Percentiles rank a stretch among this genome's conserved stretches.
Conservation (phyloP, 2,888 invertebrate genomes). For the Lottia gigantea region DNA sequence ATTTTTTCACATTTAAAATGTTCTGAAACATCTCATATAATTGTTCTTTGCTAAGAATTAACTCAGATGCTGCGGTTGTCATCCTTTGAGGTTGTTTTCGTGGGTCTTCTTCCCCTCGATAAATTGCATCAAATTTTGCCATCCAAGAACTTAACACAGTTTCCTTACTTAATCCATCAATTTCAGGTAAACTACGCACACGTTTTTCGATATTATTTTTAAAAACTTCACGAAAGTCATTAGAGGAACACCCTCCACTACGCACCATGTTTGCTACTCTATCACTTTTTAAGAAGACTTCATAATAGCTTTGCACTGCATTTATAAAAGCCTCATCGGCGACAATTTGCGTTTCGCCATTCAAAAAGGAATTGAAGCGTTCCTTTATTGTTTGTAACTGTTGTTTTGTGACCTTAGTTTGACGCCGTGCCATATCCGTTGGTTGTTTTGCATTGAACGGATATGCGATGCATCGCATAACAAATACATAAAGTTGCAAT, state of each 20-base stretch:
- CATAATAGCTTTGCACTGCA: constrained; percentile 87
- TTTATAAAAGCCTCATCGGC: constrained; percentile 88
- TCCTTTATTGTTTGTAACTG: constrained; percentile 94
- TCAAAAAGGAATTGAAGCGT: constrained; percentile 93
- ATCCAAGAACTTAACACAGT: constrained; percentile 99
- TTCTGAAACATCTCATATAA: constrained; percentile 99
- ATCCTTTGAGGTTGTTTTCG: constrained; percentile 74
- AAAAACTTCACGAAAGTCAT: constrained; percentile 98
- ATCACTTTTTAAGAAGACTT: constrained; percentile 95
- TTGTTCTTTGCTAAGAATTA: constrained; percentile 97
- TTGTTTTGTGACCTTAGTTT: constrained; percentile 95
- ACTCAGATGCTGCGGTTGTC: constrained; percentile 74
- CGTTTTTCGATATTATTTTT: constrained; percentile 98
- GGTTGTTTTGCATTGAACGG: constrained; percentile 99
- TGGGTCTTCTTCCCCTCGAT: constrained; percentile 74
- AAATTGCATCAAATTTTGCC: constrained; percentile 97
- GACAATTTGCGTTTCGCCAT: constrained; percentile 85
- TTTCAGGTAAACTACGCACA: constrained; percentile 96
- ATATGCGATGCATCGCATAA: constrained; percentile 96
- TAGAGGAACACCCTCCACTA: constrained; percentile 96
- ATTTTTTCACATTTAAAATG: constrained; percentile 97
- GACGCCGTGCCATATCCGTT: constrained; percentile 95
- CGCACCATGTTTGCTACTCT: constrained; percentile 95
- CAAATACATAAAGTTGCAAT: constrained; percentile 97
- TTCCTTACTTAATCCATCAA: constrained; percentile 98